Conservation (phyloP, 2,888 invertebrate genomes). For the Brachyptera putata region DNA sequence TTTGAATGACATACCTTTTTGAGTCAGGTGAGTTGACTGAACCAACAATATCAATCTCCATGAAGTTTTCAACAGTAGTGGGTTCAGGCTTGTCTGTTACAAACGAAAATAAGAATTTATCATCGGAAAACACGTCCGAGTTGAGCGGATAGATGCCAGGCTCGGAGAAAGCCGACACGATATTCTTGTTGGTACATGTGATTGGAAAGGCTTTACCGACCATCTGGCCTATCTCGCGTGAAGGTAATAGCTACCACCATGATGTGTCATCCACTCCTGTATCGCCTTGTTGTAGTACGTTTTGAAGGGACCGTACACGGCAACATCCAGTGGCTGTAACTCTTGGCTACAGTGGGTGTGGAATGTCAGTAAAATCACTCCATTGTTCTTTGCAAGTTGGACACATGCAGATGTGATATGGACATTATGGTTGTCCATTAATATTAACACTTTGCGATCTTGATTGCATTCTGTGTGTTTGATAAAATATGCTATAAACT, state of each 20-base stretch:
- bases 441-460: conserved; percentile 32
- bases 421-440: conserved; percentile 36
- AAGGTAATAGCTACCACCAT: conserved; percentile 30
- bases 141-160: conserved; percentile 38
- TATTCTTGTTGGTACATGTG: conserved; percentile 40
- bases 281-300: conserved; percentile 29
- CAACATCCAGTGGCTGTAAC: conserved; percentile 36
- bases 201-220: conserved; percentile 37
- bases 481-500: conserved; percentile 33
- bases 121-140: neutral
- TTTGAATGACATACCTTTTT: too few species aligned
- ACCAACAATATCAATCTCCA: too few species aligned
- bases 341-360: conserved; percentile 38
- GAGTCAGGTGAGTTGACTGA: too few species aligned
- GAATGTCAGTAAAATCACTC: conserved; percentile 38
- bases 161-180: conserved; percentile 39
- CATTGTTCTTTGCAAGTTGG: conserved; percentile 36
- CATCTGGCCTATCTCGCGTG: conserved; percentile 38
- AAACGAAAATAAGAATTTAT: neutral
- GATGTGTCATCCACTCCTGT: conserved; percentile 35
- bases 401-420: conserved; percentile 32
- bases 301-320: conserved; percentile 38
- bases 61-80: neutral
- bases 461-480: conserved; percentile 30
- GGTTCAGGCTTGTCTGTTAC: conserved; percentile 5